Evolutionary conservation across 2,113 vertebrate genomes (phyloP), one percentile per base, ranked within the genome.

Genomic region (Perca schrenkii): DNA sequence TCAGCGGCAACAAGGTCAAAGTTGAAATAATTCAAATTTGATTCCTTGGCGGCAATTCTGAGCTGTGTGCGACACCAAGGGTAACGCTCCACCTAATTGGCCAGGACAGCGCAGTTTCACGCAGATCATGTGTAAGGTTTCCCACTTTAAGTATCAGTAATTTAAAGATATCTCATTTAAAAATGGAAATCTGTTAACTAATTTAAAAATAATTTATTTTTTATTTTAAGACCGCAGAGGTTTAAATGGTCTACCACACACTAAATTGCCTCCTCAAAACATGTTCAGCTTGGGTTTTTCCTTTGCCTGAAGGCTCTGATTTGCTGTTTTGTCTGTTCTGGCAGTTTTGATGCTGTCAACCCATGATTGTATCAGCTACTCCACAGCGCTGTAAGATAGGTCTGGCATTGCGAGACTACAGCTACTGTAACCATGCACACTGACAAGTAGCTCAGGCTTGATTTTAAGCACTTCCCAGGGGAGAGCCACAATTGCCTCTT

Each of bases 381-480:
- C 40, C 40, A 43, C 40, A 43, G 40, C 10, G 10, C 40, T 43
- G 40, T 10, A 43, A 43, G 40, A 40, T 40, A 40, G 40, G 40
- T 43, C 40, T 43, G 40, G 40, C 40, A 43, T 43, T 43, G 40
- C 10, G 40, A 43, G 2, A 3, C 40, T 43, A 11, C 66, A 60
- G 74, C 70, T 50, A 60, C 49, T 80, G 74, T 71, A 70, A 74
- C 68, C 54, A 68, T 31, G 40, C 79, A 64, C 3, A 1, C 60
- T 68, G 82, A 73, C 86, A 57, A 68, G 71, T 8, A 67, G 67
- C 58, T 78, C 47, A 25, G 28, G 71, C 31, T 78, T 65, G 66
- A 70, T 81, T 80, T 86, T 47, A 85, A 74, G 28, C 61, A 57
- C 50, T 49, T 84, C 76, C 67, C 77, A 70, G 46, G 36, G 47